Percentiles rank a stretch among this genome's conserved stretches.
phyloP scores from a whole-genome alignment of 2,113 vertebrate species.

The Varanus salvator region DNA sequence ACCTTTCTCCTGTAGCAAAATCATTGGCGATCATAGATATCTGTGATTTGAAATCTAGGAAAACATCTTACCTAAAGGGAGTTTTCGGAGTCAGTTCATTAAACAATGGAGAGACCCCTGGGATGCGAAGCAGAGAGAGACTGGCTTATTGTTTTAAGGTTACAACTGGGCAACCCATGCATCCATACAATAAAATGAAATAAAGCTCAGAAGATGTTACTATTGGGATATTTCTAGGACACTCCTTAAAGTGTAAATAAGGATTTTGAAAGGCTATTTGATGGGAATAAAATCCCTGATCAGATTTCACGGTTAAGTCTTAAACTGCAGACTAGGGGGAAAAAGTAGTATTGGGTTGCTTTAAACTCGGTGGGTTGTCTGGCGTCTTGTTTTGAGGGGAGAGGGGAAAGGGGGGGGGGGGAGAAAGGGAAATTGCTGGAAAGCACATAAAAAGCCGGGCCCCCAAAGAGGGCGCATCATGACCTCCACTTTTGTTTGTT shows the following conservation, averaged over 20 bases:
- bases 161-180: constrained; percentile 8
- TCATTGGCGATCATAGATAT: constrained; percentile 43
- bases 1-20: constrained; percentile 23
- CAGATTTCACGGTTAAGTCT: constrained; percentile 66
- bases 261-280: constrained; percentile 72
- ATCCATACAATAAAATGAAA: background rate
- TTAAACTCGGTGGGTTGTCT: constrained; percentile 64
- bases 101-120: constrained; percentile 34
- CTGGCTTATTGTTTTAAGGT: constrained; percentile 55
- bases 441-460: constrained; percentile 33
- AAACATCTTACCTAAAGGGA: constrained; percentile 44
- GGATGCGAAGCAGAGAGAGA: constrained; percentile 34
- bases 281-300: constrained; percentile 81
- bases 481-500: constrained; percentile 61
- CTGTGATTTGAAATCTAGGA: constrained; percentile 44
- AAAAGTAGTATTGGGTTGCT: constrained; percentile 64
- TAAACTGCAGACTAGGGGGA: constrained; percentile 39
- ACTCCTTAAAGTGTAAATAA: constrained; percentile 74
- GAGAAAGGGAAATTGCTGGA: constrained; percentile 57
- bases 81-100: constrained; percentile 32
- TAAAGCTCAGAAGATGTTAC: constrained; percentile 18
- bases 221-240: constrained; percentile 61
- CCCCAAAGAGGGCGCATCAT: constrained; percentile 38
- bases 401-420: background rate
- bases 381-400: constrained; percentile 52